A percentile compares a stretch with the other conserved stretches of the same genome.
These are phyloP conservation scores for Bactericera cockerelli DNA, from an alignment of 1,140 invertebrate species.

Conservation along the genomic window DNA sequence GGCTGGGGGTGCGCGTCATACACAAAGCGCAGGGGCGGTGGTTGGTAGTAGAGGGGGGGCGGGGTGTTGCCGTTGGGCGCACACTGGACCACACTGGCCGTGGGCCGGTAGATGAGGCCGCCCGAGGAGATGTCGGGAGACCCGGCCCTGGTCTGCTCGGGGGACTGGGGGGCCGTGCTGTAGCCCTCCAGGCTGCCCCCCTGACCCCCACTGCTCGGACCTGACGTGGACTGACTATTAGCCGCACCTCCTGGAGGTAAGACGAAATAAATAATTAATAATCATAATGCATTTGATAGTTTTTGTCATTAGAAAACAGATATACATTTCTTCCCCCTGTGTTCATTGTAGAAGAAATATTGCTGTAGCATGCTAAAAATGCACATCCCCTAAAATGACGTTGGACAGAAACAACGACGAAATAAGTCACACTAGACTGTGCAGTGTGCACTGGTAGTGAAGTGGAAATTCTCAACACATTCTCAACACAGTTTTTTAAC, in stretches of 20 bases:
- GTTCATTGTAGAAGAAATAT: too few relatives aligned
- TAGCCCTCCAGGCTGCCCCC: slow-evolving; percentile 23
- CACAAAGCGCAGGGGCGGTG: slow-evolving; percentile 1
- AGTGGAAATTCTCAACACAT: too few relatives aligned
- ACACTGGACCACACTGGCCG: slow-evolving; percentile 6
- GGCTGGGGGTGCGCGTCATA: neutral
- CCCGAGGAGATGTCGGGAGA: neutral
- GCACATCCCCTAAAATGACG: too few relatives aligned
- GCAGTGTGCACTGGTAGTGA: too few relatives aligned
- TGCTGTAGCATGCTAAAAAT: too few relatives aligned
- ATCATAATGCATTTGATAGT: too few relatives aligned
- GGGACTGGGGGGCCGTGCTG: slow-evolving; percentile 22
- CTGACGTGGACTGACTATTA: neutral
- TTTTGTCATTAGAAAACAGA: too few relatives aligned
- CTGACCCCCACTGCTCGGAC: slow-evolving; percentile 14
- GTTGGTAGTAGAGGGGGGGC: slow-evolving; percentile 6
- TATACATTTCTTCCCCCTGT: too few relatives aligned
- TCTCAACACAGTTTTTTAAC: too few relatives aligned
- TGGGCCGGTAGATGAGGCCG: neutral
- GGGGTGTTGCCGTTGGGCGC: neutral
- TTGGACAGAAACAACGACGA: too few relatives aligned
- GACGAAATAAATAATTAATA: neutral
- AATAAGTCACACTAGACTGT: too few relatives aligned
- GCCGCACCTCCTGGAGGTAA: neutral
- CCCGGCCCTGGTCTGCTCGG: slow-evolving; percentile 15